Evolutionary conservation across 35 echinoderm and acorn worm species (phyloP), one percentile per base, ranked within the genome.

Genomic region (Apostichopus californicus): DNA sequence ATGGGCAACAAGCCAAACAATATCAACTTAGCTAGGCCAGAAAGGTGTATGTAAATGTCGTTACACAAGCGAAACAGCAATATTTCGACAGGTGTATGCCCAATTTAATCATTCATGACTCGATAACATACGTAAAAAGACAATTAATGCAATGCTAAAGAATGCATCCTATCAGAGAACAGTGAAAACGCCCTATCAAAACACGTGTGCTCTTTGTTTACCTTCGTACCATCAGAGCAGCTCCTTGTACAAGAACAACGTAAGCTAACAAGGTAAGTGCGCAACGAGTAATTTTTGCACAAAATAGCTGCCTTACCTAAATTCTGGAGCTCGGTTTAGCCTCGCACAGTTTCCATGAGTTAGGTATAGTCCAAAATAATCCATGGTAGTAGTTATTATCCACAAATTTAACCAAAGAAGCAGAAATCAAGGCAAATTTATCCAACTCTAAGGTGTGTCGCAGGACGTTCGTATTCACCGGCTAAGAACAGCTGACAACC

Each of bases 161-260:
- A 75, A 75, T 75, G 71, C 18, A 68, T 75, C 71, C 71, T 75
- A 75, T 75, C 71, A 75, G 71, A 75, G n/a, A 18, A 22, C 71
- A 75, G 57, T 85, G 81, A 85, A 85, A 85, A 85, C 81, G 81
- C 81, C 81, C 81, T 85, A 60, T 17, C 81, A 56, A 85, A 85
- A 59, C 81, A 85, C 81, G 81, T 85, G 81, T 85, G 81, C 11
- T 85, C 81, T 85, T 85, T 85, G 81, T 85, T 85, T 85, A 85
- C 81, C 81, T 85, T 85, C 81, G 20, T 56, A 8, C 11, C 6
- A 83, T 55, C 81, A 52, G 20, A 85, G 81, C 81, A 21, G 54
- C 55, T 54, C 55, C 81, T 18, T 85, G 55, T 20, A 18, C 71
- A 75, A 18, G 15, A 75, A 75, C 15, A 18, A 75, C 71, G 71